These are phyloP conservation scores for Dasyornis broadbenti DNA, from an alignment of 2,113 vertebrate species.

Conservation along the genomic window DNA sequence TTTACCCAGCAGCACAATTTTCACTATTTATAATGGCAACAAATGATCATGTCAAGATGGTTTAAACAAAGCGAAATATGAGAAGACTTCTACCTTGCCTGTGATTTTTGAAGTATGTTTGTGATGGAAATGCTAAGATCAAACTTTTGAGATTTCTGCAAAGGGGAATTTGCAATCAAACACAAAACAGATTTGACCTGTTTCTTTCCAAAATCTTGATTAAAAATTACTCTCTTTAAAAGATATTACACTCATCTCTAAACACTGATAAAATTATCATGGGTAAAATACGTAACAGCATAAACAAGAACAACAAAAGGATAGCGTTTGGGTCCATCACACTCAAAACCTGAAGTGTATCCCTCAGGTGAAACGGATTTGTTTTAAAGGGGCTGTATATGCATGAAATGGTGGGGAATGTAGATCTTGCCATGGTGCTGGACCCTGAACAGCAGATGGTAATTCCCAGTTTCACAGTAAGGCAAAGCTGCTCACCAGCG, in stretches of 20 bases:
- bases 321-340: not conserved
- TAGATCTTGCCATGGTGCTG: not conserved
- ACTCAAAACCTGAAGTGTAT: not conserved
- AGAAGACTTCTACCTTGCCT: constrained; percentile 8
- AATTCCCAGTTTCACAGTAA: not conserved
- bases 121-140: not conserved
- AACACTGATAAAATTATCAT: not conserved
- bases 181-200: not conserved
- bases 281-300: not conserved
- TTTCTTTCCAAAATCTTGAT: not conserved
- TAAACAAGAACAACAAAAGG: not conserved
- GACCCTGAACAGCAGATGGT: not conserved
- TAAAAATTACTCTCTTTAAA: not conserved
- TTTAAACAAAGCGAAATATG: constrained; percentile 23
- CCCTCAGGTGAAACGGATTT: not conserved
- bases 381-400: not conserved
- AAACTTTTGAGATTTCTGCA: not conserved
- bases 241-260: not conserved
- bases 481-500: not conserved
- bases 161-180: not conserved
- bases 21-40: constrained; percentile 31
- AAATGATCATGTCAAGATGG: constrained; percentile 24
- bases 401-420: not conserved
- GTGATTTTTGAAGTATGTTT: not conserved
- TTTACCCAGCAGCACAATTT: not conserved